Base-by-base conservation (phyloP, 2,888 invertebrate genomes). In the Seira sanloemensis region DNA sequence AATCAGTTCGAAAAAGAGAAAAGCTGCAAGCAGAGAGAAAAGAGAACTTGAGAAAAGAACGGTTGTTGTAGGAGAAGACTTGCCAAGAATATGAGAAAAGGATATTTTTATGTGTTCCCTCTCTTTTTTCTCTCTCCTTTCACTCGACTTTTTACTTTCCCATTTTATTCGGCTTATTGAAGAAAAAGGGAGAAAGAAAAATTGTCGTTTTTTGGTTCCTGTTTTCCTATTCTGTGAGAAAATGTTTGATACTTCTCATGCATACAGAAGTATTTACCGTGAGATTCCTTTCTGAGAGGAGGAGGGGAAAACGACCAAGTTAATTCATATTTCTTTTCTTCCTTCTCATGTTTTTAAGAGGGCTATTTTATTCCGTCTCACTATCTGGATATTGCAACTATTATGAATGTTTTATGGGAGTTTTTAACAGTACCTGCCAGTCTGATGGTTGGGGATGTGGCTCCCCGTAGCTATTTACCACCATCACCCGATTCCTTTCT, bases 391-490 rank as follows among this genome's bases (percentile, higher is more conserved):
- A 16, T 50, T 50, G 16, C 50, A 50, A 7, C 50, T 50, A 50
- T 50, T 12, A 50, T 50, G n/a, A n/a, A 50, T 50, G n/a, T 50
- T 50, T 50, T 50, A 50, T 50, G 12, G 50, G 16, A 50, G 50
- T 50, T 50, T 7, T 2, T 7, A 50, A 50, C 16, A 16, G 50
- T 50, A 50, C n/a, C 50, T 50, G 50, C 50, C 50, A 50, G 5
- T 50, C 50, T 50, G 12, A 7, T 50, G 50, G 50, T 50, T n/a
- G n/a, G n/a, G 50, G 16, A 50, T 50, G n/a, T 58, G 37, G 37
- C 72, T 24, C 24, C 72, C 58, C 54, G 24, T 54, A 72, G 72
- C 72, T 72, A 72, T 72, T 72, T 72, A 72, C 72, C 54, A 23
- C 26, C 50, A 50, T 50, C 50, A 50, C 50, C 50, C 50, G 50